Conservation (phyloP, 2,888 invertebrate genomes). For the Oxycera nigricornis region DNA sequence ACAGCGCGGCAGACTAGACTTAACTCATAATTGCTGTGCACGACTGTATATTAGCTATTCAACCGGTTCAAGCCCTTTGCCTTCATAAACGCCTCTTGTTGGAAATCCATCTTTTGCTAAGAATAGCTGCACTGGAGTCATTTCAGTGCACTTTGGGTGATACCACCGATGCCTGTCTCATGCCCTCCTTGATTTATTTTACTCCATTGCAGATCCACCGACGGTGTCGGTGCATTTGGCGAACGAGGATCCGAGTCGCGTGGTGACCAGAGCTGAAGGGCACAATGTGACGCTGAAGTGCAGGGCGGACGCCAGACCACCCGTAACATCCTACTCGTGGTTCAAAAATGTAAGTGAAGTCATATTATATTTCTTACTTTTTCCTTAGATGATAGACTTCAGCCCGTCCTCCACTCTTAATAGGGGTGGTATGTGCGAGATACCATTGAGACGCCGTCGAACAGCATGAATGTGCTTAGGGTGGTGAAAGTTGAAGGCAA, state of each 20-base stretch:
- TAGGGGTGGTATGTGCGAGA: not conserved
- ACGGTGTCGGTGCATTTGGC: constrained; percentile 74
- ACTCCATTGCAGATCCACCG: constrained; percentile 72
- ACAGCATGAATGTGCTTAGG: no score
- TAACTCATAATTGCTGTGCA: not conserved
- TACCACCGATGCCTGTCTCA: constrained; percentile 14
- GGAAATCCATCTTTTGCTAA: not conserved
- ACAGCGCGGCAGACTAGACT: no score
- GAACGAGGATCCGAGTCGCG: constrained; percentile 69
- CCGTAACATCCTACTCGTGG: constrained; percentile 77
- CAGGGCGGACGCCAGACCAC: constrained; percentile 79
- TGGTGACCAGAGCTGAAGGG: constrained; percentile 70
- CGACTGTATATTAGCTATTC: not conserved
- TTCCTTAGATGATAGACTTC: not conserved
- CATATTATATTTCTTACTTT: constrained; percentile 20
- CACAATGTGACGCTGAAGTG: constrained; percentile 80
- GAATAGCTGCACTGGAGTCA: constrained; percentile 19
- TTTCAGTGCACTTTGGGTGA: not conserved
- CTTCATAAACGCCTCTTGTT: not conserved
- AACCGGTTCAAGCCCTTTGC: not conserved
- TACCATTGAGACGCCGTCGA: no score
- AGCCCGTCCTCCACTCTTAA: not conserved
- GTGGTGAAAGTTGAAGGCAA: no score
- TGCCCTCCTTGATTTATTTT: constrained; percentile 24
- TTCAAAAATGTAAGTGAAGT: constrained; percentile 78